Conservation (phyloP, 2,888 invertebrate species). For the Hetaerina titia region DNA sequence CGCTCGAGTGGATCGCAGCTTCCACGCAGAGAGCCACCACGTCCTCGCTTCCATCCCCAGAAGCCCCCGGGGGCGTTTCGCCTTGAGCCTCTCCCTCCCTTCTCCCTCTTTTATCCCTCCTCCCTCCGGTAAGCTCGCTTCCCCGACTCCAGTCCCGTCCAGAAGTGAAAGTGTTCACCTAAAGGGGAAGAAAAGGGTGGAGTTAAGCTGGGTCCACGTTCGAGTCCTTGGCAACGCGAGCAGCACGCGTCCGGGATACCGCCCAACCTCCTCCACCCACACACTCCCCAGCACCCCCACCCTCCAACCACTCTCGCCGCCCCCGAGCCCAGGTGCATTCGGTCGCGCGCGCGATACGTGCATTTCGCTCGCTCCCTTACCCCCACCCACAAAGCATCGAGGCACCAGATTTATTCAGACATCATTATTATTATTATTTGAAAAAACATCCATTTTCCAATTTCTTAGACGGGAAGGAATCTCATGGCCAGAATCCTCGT, state of each 20-base stretch:
- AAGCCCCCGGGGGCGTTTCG: not conserved
- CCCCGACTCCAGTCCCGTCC: not conserved
- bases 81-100: not conserved
- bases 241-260: conserved; percentile 5
- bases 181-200: conserved; percentile 39
- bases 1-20: not conserved
- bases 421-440: too few species aligned
- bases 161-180: conserved; percentile 11
- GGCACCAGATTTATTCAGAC: too few species aligned
- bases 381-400: not conserved
- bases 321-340: not conserved
- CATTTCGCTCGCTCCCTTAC: not conserved
- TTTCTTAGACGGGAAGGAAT: too few species aligned
- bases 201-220: not conserved
- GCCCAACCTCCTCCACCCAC: not conserved
- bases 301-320: not conserved
- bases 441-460: too few species aligned
- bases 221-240: not conserved
- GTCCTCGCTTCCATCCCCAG: conserved; percentile 23
- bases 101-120: not conserved
- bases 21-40: not conserved
- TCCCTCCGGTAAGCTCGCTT: not conserved
- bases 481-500: not conserved
- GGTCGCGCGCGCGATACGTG: not conserved
- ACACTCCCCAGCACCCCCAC: not conserved